Evolutionary conservation across 2,888 invertebrate species (phyloP).

Genomic region (Agrochola lychnidis): DNA sequence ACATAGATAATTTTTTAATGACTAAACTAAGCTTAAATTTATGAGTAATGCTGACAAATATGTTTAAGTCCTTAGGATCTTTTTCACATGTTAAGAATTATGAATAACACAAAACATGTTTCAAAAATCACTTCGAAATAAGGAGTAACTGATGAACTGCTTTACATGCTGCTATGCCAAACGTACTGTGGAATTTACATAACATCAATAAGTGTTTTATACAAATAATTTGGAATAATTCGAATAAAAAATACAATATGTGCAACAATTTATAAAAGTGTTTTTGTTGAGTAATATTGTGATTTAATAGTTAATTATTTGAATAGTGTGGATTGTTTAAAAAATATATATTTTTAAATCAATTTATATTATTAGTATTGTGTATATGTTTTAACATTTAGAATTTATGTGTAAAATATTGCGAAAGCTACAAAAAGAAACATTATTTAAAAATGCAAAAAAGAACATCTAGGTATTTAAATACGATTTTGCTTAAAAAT

Average conservation of each 20-base stretch:
- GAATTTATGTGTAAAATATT: slow-evolving; percentile 4
- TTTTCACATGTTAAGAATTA: slow-evolving; percentile 16
- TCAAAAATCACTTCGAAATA: slow-evolving; percentile 39
- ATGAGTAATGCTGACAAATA: slow-evolving; percentile 27
- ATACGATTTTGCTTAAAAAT: slow-evolving; percentile 13
- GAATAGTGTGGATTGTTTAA: background rate
- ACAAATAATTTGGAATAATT: slow-evolving; percentile 56
- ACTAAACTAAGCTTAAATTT: background rate
- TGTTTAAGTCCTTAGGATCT: background rate
- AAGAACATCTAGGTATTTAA: background rate
- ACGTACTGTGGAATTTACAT: slow-evolving; percentile 43
- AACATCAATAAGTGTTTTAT: slow-evolving; percentile 44
- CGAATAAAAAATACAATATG: slow-evolving; percentile 23
- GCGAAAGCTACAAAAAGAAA: slow-evolving; percentile 3
- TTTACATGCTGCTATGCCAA: slow-evolving; percentile 61
- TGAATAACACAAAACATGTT: slow-evolving; percentile 14
- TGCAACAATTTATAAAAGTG: slow-evolving; percentile 37
- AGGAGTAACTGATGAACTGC: slow-evolving; percentile 44
- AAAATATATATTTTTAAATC: background rate
- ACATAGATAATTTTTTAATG: background rate
- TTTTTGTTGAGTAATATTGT: slow-evolving; percentile 33
- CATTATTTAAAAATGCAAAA: background rate
- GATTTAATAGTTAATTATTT: slow-evolving; percentile 14
- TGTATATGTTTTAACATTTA: background rate
- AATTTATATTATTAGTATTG: background rate